Evolutionary conservation across 1,140 invertebrate genomes (phyloP).

Genomic region (Zaprionus ornatus): DNA sequence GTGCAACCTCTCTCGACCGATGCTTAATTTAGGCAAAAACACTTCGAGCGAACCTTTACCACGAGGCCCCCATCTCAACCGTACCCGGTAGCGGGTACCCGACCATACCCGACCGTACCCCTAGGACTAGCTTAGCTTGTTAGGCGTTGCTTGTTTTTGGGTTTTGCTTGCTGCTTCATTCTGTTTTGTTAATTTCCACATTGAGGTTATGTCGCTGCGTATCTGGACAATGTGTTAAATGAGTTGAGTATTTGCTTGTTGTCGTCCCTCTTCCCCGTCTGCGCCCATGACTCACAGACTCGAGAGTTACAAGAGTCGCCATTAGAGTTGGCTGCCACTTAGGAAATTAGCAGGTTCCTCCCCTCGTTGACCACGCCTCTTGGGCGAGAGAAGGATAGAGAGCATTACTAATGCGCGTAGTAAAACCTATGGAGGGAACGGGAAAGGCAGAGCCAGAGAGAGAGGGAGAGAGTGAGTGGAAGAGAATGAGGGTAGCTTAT

Average conservation of each 20-base stretch:
- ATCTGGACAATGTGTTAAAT: conserved; percentile 76
- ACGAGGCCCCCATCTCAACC: background rate
- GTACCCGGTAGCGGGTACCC: background rate
- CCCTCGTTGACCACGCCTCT: background rate
- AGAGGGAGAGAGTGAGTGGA: background rate
- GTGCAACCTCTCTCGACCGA: conserved; percentile 40
- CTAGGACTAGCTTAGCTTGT: conserved; percentile 22
- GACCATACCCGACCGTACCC: conserved; percentile 8
- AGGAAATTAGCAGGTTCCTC: conserved; percentile 41
- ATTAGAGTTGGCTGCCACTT: conserved; percentile 39
- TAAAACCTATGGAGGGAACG: conserved; percentile 24
- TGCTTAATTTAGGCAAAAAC: conserved; percentile 75
- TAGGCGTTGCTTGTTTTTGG: conserved; percentile 13
- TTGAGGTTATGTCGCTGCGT: conserved; percentile 55
- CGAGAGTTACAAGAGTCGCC: conserved; percentile 8
- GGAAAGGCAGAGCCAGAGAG: conserved; percentile 4
- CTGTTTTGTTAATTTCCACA: conserved; percentile 32
- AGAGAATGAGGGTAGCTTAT: background rate
- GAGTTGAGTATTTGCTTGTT: conserved; percentile 59
- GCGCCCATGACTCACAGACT: conserved; percentile 3
- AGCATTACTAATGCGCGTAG: conserved; percentile 8
- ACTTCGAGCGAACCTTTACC: conserved; percentile 4
- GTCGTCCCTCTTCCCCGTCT: background rate
- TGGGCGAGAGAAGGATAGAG: background rate
- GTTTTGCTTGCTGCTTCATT: conserved; percentile 11